phyloP scores from a whole-genome alignment of 53 echinoderm and acorn worm genomes.

The Patiria pectinifera region DNA sequence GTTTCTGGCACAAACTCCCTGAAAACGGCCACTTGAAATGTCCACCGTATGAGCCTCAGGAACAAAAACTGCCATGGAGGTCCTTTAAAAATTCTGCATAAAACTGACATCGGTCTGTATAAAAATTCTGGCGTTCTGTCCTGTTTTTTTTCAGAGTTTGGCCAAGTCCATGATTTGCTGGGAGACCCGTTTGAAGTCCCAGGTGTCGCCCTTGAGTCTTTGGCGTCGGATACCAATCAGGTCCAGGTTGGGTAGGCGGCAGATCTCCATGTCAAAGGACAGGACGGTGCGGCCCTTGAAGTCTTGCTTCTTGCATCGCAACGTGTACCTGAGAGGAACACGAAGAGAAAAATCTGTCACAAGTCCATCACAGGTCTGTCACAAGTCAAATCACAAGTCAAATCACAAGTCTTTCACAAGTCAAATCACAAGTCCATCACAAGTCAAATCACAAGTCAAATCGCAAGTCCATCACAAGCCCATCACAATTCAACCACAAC shows the following conservation, averaged over 20 bases:
- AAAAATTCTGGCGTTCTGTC: too few relatives aligned
- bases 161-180: conserved; percentile 82
- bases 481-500: too few relatives aligned
- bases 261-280: conserved; percentile 98
- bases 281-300: conserved; percentile 86
- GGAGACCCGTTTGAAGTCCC: conserved; percentile 95
- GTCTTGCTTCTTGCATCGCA: conserved; percentile 97
- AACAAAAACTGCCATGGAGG: too few relatives aligned
- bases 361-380: not conserved
- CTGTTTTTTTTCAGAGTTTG: conserved; percentile 51
- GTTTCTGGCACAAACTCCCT: too few relatives aligned
- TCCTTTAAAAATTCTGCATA: too few relatives aligned
- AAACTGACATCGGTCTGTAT: too few relatives aligned
- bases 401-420: not conserved
- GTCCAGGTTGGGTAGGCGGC: conserved; percentile 95
- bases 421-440: not conserved
- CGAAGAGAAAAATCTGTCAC: not conserved
- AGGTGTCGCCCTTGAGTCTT: conserved; percentile 94
- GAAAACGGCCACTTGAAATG: too few relatives aligned
- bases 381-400: too few relatives aligned
- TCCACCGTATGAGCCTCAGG: too few relatives aligned
- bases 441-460: not conserved
- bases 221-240: conserved; percentile 92
- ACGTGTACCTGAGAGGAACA: conserved; percentile 77
- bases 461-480: not conserved